Conservation (phyloP, 2,113 vertebrate species). For the Neolamprologus hecqui region DNA sequence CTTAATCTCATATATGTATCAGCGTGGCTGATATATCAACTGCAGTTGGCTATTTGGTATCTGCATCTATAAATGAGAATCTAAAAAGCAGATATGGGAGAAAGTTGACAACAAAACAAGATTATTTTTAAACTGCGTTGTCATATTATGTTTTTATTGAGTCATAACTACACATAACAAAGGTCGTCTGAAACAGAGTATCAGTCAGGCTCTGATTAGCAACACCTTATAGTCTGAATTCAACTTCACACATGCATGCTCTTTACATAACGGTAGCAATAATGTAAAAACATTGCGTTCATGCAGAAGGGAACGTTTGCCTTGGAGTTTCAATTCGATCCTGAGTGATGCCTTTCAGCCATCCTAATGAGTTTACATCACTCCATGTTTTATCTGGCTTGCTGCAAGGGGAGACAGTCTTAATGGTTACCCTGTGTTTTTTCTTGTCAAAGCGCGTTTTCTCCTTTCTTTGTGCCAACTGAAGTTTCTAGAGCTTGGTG, state of each 20-base stretch:
- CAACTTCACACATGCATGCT: not conserved
- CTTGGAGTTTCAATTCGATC: not conserved
- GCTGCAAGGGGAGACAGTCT: not conserved
- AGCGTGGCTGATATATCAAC: not conserved
- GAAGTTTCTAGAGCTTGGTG: not conserved
- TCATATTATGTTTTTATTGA: not conserved
- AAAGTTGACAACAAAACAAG: not conserved
- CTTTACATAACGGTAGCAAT: not conserved
- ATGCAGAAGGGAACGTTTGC: not conserved
- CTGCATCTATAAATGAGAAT: not conserved
- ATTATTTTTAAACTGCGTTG: not conserved
- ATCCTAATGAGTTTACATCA: constrained; percentile 6
- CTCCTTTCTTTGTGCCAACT: not conserved
- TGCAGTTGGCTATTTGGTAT: not conserved
- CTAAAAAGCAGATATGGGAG: not conserved
- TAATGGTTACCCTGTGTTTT: not conserved
- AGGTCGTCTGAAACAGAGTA: not conserved
- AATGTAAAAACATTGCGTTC: not conserved
- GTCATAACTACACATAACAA: not conserved
- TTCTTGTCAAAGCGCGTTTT: not conserved
- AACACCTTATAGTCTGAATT: not conserved
- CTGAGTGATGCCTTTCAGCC: not conserved
- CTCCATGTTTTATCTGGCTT: not conserved
- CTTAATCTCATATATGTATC: not conserved
- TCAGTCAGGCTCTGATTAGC: not conserved